These are phyloP conservation scores for Corydoras sp. DNA, from an alignment of 2,113 vertebrate genomes.

Conservation along the genomic window DNA sequence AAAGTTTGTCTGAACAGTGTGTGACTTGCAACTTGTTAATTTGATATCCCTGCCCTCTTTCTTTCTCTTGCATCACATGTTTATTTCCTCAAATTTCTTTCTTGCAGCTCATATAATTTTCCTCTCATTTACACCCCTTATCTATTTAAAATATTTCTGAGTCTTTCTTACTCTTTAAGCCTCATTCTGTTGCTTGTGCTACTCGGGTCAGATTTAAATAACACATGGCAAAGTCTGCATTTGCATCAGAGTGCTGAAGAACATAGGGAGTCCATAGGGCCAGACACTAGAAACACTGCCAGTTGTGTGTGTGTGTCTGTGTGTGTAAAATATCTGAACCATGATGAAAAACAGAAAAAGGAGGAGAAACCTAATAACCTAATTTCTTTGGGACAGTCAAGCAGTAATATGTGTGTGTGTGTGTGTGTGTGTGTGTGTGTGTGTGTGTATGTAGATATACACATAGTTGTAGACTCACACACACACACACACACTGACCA, in stretches of 20 bases:
- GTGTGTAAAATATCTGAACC: not conserved
- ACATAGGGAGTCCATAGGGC: conserved; percentile 26
- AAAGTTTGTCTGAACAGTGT: not conserved
- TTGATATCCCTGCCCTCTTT: not conserved
- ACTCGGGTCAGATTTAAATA: conserved; percentile 26
- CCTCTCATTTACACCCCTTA: too few relatives aligned
- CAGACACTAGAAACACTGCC: conserved; percentile 7
- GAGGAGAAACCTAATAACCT: too few relatives aligned
- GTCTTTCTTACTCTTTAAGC: not conserved
- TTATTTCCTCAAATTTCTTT: too few relatives aligned
- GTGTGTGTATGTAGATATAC: too few relatives aligned
- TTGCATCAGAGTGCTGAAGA: conserved; percentile 22
- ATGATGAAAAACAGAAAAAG: too few relatives aligned
- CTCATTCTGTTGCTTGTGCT: conserved; percentile 1
- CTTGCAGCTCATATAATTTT: too few relatives aligned
- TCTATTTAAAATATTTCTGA: too few relatives aligned
- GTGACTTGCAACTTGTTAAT: not conserved
- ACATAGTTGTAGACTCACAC: too few relatives aligned
- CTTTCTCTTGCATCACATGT: not conserved
- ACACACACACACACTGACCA: too few relatives aligned
- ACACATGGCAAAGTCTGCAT: conserved; percentile 31
- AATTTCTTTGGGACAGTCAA: too few relatives aligned
- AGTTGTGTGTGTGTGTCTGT: conserved; percentile 17
- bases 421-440: too few relatives aligned
- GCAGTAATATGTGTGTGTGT: not conserved